A percentile compares a stretch with the other conserved stretches of the same genome.
Conservation (phyloP, 2,888 invertebrate genomes). For the Idaea straminata region DNA sequence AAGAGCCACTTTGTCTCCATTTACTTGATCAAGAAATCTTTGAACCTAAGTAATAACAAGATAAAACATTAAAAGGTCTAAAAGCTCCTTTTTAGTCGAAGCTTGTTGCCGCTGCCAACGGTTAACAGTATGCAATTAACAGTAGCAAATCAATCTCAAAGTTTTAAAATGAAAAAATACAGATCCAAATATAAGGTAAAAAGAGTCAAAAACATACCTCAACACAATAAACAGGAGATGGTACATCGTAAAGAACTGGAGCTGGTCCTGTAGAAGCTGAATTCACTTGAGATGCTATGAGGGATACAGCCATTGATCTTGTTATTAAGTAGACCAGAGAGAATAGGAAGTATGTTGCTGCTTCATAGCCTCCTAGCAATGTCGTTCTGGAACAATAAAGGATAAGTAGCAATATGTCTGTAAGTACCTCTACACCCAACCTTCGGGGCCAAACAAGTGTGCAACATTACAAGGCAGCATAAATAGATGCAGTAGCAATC, state of each 20-base stretch:
- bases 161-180: no score
- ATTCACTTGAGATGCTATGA: slow-evolving; percentile 81
- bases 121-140: no score
- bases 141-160: no score
- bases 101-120: no score
- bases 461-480: no score
- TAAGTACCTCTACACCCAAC: no score
- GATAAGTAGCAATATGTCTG: not conserved
- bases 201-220: slow-evolving; percentile 65
- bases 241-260: slow-evolving; percentile 81
- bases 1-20: slow-evolving; percentile 76
- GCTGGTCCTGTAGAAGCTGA: slow-evolving; percentile 79
- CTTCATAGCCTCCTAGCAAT: slow-evolving; percentile 74
- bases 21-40: slow-evolving; percentile 82
- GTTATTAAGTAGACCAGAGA: slow-evolving; percentile 83
- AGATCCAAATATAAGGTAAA: no score
- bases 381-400: slow-evolving; percentile 40
- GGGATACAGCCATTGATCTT: slow-evolving; percentile 81
- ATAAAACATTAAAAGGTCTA: not conserved
- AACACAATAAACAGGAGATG: slow-evolving; percentile 81
- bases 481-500: not conserved
- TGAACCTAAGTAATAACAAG: slow-evolving; percentile 70
- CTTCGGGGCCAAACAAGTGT: no score
- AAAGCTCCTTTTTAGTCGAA: no score
- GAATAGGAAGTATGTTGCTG: slow-evolving; percentile 82